Evolutionary conservation across 2,797 vertebrate genomes (phyloP), one percentile per base, ranked within the genome.

Genomic region (Acanthurus lineatus): DNA sequence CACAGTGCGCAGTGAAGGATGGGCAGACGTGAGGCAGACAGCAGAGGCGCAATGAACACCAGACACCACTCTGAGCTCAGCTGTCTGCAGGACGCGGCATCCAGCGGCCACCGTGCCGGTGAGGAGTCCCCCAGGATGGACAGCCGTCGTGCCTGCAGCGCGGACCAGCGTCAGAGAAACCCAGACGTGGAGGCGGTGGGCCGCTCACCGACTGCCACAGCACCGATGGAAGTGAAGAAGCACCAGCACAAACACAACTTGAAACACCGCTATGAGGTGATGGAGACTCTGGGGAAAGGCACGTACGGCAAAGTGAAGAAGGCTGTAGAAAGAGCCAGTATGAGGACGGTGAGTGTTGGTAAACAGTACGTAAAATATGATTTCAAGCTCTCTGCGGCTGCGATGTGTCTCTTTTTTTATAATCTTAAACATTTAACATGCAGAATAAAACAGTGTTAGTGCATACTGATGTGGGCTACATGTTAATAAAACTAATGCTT

Each of bases 191-290:
- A 74, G 53, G 58, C 49, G 20, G 16, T 0, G 49, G 54, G 22
- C 22, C 64, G 68, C 69, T 48, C 65, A n/a, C 19, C 61, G 53
- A 16, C 53, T 1, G 38, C 48, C 25, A 15, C 73, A 4, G 61
- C 68, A 38, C 70, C 83, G 47, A 70, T 68, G 53, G 91, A 91
- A 2, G 95, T 96, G 77, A 96, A 94, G 90, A 96, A 93, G 74
- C 96, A 96, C 70, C 95, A 94, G 68, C 96, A 96, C 88, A 96
- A 96, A 65, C 96, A 96, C 91, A 96, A 95, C 81, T 74, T 96
- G 59, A 96, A 94, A 16, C 95, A 95, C 89, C 94, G 95, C 25
- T 96, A 95, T 20, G 94, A 95, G 75, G 89, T 96, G 81, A 91
- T 96, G 93, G 95, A 96, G 92, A 96, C 95, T 6, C 89, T 96